phyloP scores from a whole-genome alignment of 2,113 vertebrate genomes.

The Octodon degus region DNA sequence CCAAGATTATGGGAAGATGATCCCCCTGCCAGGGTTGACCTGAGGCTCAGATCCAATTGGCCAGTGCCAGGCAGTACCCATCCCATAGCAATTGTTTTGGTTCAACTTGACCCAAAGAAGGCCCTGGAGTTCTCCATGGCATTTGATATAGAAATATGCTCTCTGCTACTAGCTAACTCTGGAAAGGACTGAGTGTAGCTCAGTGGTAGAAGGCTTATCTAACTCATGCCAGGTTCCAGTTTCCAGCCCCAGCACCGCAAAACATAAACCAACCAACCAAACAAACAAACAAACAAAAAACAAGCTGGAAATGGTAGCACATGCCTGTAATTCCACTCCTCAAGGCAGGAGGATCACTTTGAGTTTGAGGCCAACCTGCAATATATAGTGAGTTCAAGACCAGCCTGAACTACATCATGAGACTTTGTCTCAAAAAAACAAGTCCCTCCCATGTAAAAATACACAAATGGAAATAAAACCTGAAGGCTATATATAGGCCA shows the following conservation, averaged over 20 bases:
- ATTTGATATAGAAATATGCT: background rate
- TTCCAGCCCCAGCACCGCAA: background rate
- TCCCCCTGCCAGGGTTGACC: background rate
- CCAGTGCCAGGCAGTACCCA: too few species aligned
- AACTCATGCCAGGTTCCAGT: background rate
- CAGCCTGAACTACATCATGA: background rate
- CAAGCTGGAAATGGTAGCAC: background rate
- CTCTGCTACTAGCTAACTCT: background rate
- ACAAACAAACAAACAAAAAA: background rate
- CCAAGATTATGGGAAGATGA: background rate
- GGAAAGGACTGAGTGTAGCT: background rate
- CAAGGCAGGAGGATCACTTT: background rate
- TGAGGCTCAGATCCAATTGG: background rate
- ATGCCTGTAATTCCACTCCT: background rate
- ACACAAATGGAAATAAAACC: background rate
- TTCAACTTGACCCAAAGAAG: background rate
- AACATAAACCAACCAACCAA: background rate
- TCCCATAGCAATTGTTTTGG: background rate
- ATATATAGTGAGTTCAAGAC: too few species aligned
- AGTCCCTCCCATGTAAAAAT: background rate
- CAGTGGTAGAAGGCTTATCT: background rate
- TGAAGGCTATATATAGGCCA: background rate
- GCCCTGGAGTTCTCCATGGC: background rate
- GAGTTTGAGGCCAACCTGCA: background rate
- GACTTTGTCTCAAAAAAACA: too few species aligned